Percentiles rank a stretch among this genome's conserved stretches.
Evolutionary conservation across 1,140 invertebrate genomes (phyloP).

Genomic region (Drosophila trapezifrons): DNA sequence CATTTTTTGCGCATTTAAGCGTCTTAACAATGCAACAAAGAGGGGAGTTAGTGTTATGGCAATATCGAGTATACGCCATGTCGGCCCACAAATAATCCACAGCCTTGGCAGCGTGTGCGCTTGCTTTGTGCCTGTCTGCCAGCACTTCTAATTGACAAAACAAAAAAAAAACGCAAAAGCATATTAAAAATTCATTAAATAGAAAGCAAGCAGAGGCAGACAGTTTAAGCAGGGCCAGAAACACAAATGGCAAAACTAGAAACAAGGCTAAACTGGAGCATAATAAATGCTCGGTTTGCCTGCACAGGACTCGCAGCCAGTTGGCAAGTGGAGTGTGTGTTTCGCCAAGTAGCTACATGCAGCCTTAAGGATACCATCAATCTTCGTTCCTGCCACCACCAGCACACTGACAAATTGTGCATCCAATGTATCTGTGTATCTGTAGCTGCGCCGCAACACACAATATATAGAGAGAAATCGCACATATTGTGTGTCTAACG

Average conservation of each 20-base stretch:
- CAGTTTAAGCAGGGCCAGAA: slow-evolving; percentile 28
- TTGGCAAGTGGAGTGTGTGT: slow-evolving; percentile 24
- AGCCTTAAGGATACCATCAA: slow-evolving; percentile 58
- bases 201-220: slow-evolving; percentile 50
- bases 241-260: slow-evolving; percentile 31
- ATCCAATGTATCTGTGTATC: slow-evolving; percentile 15
- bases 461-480: slow-evolving; percentile 40
- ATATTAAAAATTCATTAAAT: slow-evolving; percentile 80
- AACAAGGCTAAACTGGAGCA: slow-evolving; percentile 47
- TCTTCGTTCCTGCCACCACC: slow-evolving; percentile 70
- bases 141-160: slow-evolving; percentile 61
- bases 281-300: slow-evolving; percentile 60
- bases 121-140: slow-evolving; percentile 35
- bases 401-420: slow-evolving; percentile 41
- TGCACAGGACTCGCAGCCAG: slow-evolving; percentile 26
- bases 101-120: slow-evolving; percentile 25
- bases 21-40: slow-evolving; percentile 36
- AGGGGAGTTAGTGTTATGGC: background rate
- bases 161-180: slow-evolving; percentile 50
- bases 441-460: slow-evolving; percentile 38
- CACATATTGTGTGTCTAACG: slow-evolving; percentile 53
- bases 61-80: slow-evolving; percentile 56
- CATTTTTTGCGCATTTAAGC: slow-evolving; percentile 45
- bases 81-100: slow-evolving; percentile 45
- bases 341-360: slow-evolving; percentile 62